A percentile compares a stretch with the other conserved stretches of the same genome.
Evolutionary conservation across 2,113 vertebrate genomes (phyloP).

Genomic region (Lepus americanus): DNA sequence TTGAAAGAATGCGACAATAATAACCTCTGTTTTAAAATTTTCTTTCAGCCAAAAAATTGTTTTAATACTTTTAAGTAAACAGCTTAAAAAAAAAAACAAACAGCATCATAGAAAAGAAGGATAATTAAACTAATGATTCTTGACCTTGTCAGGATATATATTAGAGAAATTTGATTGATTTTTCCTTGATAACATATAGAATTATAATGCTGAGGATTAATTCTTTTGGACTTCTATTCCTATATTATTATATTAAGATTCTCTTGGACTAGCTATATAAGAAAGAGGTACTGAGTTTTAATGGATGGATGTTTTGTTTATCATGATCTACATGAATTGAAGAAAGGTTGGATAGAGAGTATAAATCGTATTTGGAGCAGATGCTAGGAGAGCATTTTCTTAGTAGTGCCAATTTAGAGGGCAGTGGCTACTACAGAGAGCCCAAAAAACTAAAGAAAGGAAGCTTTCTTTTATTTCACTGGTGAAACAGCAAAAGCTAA

Average conservation of each 20-base stretch:
- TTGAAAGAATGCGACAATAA: conserved; percentile 67
- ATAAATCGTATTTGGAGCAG: background rate
- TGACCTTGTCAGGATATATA: conserved; percentile 44
- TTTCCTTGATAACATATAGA: background rate
- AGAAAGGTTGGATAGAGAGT: background rate
- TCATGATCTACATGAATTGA: background rate
- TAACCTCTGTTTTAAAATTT: conserved; percentile 42
- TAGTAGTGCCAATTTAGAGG: background rate
- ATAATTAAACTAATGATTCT: conserved; percentile 64
- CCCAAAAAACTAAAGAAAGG: background rate
- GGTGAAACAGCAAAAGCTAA: too few relatives aligned
- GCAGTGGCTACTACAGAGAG: background rate
- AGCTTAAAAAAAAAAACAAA: conserved; percentile 3
- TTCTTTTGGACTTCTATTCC: conserved; percentile 23
- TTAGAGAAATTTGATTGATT: conserved; percentile 55
- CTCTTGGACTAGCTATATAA: background rate
- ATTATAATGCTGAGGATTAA: conserved; percentile 11
- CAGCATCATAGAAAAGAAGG: conserved; percentile 40
- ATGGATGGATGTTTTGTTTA: background rate
- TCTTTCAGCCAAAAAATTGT: conserved; percentile 57
- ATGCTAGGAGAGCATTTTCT: background rate
- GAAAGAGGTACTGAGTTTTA: conserved; percentile 24
- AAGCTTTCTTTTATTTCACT: background rate
- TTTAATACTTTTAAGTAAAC: conserved; percentile 66
- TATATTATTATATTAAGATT: conserved; percentile 4